Evolutionary conservation across 1,140 invertebrate genomes (phyloP).

Genomic region (Doryteuthis pealeii): DNA sequence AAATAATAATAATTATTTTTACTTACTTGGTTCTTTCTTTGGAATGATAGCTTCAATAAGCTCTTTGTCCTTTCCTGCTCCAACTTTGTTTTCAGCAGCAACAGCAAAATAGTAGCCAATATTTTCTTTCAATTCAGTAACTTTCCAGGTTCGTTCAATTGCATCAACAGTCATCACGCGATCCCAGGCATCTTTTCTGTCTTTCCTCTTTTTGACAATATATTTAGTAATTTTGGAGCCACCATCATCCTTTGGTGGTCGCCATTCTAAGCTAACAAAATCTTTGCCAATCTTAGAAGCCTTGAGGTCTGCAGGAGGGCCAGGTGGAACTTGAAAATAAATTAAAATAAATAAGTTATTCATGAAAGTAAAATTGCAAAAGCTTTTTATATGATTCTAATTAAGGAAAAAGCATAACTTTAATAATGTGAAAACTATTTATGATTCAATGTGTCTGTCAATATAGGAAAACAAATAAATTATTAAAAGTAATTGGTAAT

Average conservation of each 20-base stretch:
- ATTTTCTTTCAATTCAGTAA: slow-evolving; percentile 85
- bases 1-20: too few relatives aligned
- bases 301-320: slow-evolving; percentile 64
- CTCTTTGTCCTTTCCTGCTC: slow-evolving; percentile 92
- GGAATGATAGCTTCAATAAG: slow-evolving; percentile 49
- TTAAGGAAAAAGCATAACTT: too few relatives aligned
- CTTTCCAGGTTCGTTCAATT: slow-evolving; percentile 62
- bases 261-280: slow-evolving; percentile 72
- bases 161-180: slow-evolving; percentile 59
- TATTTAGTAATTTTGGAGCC: slow-evolving; percentile 11
- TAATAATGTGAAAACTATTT: too few relatives aligned
- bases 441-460: too few relatives aligned
- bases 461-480: too few relatives aligned
- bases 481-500: too few relatives aligned
- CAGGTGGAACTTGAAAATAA: slow-evolving; percentile 81
- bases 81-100: slow-evolving; percentile 94
- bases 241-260: slow-evolving; percentile 5
- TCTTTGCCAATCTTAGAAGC: slow-evolving; percentile 90
- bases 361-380: too few relatives aligned
- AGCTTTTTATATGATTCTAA: too few relatives aligned
- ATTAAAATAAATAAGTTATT: background rate
- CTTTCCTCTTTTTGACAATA: slow-evolving; percentile 65
- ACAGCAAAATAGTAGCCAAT: slow-evolving; percentile 93
- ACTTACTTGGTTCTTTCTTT: slow-evolving; percentile 9
- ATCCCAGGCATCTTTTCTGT: slow-evolving; percentile 41